Evolutionary conservation across 2,797 vertebrate species (phyloP).

Genomic region (Botia kubotai): DNA sequence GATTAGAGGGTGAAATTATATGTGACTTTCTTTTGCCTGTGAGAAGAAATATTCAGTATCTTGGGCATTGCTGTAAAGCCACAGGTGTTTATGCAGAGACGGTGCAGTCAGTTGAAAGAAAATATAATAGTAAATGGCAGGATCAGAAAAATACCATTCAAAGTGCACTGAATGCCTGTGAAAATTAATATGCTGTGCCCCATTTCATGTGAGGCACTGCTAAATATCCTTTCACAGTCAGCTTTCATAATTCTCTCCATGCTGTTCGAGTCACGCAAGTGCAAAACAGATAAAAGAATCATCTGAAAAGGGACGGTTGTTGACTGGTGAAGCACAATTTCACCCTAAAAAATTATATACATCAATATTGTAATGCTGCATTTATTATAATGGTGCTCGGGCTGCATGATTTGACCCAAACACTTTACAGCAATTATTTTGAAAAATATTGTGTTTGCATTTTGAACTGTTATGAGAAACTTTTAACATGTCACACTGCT

Average conservation of each 20-base stretch:
- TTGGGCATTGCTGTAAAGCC: conserved; percentile 16
- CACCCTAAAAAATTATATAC: conserved; percentile 9
- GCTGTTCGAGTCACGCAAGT: background rate
- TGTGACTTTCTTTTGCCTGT: conserved; percentile 16
- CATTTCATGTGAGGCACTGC: conserved; percentile 18
- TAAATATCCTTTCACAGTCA: conserved; percentile 37
- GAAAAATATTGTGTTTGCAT: background rate
- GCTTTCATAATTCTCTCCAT: conserved; percentile 28
- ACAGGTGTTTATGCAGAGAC: conserved; percentile 39
- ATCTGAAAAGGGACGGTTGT: conserved; percentile 5
- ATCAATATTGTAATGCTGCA: background rate
- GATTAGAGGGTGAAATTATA: conserved; percentile 35
- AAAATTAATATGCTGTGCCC: conserved; percentile 40
- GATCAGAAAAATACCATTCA: conserved; percentile 40
- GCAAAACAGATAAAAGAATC: conserved; percentile 11
- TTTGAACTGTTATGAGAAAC: background rate
- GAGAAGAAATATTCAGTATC: conserved; percentile 22
- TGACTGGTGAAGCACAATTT: conserved; percentile 9
- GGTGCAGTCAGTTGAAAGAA: conserved; percentile 23
- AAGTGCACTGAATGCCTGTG: conserved; percentile 22
- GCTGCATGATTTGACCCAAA: background rate
- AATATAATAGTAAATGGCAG: conserved; percentile 33
- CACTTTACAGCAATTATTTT: background rate
- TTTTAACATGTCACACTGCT: background rate
- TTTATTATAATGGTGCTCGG: background rate